These are phyloP conservation scores for Adelges cooleyi DNA, from an alignment of 1,140 invertebrate genomes.

Conservation along the genomic window DNA sequence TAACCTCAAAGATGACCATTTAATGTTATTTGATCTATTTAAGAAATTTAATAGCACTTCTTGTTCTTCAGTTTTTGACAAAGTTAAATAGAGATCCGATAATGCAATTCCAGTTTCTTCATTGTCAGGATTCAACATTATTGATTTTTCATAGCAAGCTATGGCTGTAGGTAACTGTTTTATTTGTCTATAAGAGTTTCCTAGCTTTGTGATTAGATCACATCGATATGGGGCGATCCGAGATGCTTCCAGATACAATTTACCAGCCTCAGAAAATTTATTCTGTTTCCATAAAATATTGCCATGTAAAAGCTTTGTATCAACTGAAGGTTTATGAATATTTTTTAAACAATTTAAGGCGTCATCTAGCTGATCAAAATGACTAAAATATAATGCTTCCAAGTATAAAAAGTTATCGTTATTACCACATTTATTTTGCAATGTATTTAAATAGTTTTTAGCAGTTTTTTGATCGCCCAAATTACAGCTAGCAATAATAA, in stretches of 20 bases:
- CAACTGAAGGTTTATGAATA: background rate
- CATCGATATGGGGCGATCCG: background rate
- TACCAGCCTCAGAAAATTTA: background rate
- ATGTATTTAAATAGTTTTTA: constrained; percentile 13
- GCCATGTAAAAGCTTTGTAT: background rate
- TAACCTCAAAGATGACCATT: constrained; percentile 4
- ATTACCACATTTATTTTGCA: constrained; percentile 2
- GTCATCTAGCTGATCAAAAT: constrained; percentile 3
- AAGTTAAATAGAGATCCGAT: background rate
- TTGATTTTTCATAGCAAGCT: constrained; percentile 9
- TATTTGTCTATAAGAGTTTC: constrained; percentile 12
- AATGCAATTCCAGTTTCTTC: background rate
- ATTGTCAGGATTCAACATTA: constrained; percentile 3
- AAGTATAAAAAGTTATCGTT: background rate
- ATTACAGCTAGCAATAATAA: constrained; percentile 9
- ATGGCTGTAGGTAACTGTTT: background rate
- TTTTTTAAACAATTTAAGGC: constrained; percentile 1
- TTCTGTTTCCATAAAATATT: background rate
- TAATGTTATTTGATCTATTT: background rate
- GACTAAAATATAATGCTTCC: background rate
- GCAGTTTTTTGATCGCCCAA: constrained; percentile 1
- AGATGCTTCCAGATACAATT: constrained; percentile 4
- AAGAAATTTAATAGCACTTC: background rate
- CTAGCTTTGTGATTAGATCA: constrained; percentile 9
- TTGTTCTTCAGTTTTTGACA: constrained; percentile 1